Percentiles rank a stretch among this genome's conserved stretches.
Evolutionary conservation across 2,888 invertebrate species (phyloP).

Genomic region (Vanessa cardui): DNA sequence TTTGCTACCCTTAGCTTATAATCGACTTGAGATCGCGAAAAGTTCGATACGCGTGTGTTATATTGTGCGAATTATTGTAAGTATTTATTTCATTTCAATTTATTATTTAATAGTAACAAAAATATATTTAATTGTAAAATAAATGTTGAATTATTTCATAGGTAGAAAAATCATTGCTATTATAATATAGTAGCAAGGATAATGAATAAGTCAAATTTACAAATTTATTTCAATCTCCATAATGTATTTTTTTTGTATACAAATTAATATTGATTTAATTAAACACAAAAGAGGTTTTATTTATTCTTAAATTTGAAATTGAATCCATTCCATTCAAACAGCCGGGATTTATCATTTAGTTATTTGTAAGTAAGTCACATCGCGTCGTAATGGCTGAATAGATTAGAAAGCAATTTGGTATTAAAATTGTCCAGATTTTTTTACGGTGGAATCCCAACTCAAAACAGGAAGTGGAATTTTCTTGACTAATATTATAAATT

Average conservation of each 20-base stretch:
- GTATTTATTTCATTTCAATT: constrained; percentile 16
- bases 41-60: constrained; percentile 48
- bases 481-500: neutral
- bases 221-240: no score
- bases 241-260: no score
- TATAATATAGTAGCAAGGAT: no score
- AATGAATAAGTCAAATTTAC: no score
- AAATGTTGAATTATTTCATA: neutral
- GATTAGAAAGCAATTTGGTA: constrained; percentile 11
- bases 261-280: no score
- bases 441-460: neutral
- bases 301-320: neutral
- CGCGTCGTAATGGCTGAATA: constrained; percentile 7
- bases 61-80: constrained; percentile 33
- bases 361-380: constrained; percentile 3
- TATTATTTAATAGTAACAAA: neutral
- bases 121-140: neutral
- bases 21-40: constrained; percentile 52
- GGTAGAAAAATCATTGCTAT: no score
- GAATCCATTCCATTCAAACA: neutral
- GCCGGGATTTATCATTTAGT: neutral
- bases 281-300: no score
- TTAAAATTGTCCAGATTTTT: neutral
- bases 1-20: constrained; percentile 36
- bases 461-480: neutral